phyloP scores from a whole-genome alignment of 2,797 vertebrate genomes.

The Silurus aristotelis region DNA sequence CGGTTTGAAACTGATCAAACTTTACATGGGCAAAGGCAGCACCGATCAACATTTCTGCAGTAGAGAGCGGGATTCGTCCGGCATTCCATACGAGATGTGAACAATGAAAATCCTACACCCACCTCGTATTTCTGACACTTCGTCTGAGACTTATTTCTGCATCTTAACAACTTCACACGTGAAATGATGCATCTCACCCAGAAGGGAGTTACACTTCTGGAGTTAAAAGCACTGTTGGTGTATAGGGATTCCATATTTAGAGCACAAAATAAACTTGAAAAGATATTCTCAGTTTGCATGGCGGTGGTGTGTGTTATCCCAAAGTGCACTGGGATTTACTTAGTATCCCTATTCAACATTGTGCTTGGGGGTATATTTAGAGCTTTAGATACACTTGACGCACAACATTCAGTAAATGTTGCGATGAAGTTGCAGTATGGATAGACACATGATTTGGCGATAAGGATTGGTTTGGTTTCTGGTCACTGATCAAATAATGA shows the following conservation, averaged over 20 bases:
- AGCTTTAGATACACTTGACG: not conserved
- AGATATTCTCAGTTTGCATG: not conserved
- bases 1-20: not conserved
- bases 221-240: not conserved
- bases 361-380: conserved; percentile 28
- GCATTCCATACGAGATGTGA: no score
- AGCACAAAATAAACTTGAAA: conserved; percentile 10
- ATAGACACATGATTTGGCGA: not conserved
- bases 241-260: not conserved
- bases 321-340: conserved; percentile 1
- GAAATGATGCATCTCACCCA: not conserved
- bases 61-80: no score
- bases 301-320: conserved; percentile 3
- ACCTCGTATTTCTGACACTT: not conserved
- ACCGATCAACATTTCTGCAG: no score
- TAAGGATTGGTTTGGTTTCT: not conserved
- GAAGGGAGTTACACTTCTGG: not conserved
- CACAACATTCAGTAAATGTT: not conserved
- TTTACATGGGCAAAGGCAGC: no score
- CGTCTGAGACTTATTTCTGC: not conserved
- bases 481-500: not conserved
- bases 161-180: not conserved
- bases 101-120: not conserved
- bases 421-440: not conserved
- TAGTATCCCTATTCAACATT: conserved; percentile 4